Evolutionary conservation across 2,888 invertebrate species (phyloP).

Genomic region (Lampropteryx suffumata): DNA sequence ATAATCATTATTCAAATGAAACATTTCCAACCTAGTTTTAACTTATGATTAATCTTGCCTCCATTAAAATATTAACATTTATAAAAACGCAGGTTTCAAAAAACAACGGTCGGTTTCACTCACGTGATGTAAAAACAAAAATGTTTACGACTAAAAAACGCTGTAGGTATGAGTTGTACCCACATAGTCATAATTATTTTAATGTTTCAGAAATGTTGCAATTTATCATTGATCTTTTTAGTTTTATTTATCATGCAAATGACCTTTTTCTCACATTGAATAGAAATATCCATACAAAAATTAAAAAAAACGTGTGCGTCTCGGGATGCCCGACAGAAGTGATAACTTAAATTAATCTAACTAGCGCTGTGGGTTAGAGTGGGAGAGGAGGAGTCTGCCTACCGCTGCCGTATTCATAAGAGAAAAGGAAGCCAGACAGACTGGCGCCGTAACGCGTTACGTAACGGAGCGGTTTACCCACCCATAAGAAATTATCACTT

Average conservation of each 20-base stretch:
- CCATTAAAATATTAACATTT: conserved; percentile 10
- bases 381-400: too few relatives aligned
- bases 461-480: too few relatives aligned
- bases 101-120: not conserved
- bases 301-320: too few relatives aligned
- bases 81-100: not conserved
- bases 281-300: conserved; percentile 3
- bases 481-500: too few relatives aligned
- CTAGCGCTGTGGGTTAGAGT: too few relatives aligned
- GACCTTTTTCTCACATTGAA: conserved; percentile 1
- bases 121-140: conserved; percentile 16
- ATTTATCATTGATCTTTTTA: not conserved
- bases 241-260: not conserved
- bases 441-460: too few relatives aligned
- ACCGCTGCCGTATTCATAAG: too few relatives aligned
- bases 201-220: not conserved
- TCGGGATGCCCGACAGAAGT: too few relatives aligned
- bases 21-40: not conserved
- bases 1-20: not conserved
- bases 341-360: too few relatives aligned
- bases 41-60: conserved; percentile 11
- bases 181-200: not conserved
- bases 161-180: too few relatives aligned
- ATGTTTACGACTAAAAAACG: too few relatives aligned
- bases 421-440: too few relatives aligned